These are phyloP conservation scores for Dinothrombium tinctorium DNA, from an alignment of 1,140 invertebrate genomes.

Conservation along the genomic window DNA sequence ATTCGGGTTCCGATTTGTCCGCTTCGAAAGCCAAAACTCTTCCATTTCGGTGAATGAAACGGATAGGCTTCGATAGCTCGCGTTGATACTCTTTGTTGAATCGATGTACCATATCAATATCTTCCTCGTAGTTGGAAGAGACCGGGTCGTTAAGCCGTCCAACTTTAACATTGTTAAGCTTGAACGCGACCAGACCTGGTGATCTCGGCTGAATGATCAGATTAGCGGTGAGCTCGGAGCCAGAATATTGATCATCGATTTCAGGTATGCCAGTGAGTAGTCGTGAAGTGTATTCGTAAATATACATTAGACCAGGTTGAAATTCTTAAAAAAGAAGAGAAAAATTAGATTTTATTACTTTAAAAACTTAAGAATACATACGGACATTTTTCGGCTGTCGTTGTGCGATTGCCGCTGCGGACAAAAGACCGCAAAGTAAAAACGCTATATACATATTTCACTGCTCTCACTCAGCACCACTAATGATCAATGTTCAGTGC, in stretches of 20 bases:
- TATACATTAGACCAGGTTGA: slow-evolving; percentile 11
- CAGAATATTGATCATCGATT: slow-evolving; percentile 13
- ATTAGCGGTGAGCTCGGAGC: slow-evolving; percentile 13
- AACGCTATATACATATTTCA: too few relatives aligned
- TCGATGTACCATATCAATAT: slow-evolving; percentile 4
- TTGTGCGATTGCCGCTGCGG: too few relatives aligned
- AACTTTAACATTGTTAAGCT: slow-evolving; percentile 7
- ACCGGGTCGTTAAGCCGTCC: slow-evolving; percentile 5
- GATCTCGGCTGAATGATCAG: slow-evolving; percentile 10
- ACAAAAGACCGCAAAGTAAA: too few relatives aligned
- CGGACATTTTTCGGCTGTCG: too few relatives aligned
- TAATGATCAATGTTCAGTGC: too few relatives aligned
- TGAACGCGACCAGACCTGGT: slow-evolving; percentile 2
- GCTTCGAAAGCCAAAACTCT: too few relatives aligned
- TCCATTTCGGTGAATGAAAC: too few relatives aligned
- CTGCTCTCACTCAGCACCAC: too few relatives aligned
- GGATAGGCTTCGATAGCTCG: slow-evolving; percentile 14
- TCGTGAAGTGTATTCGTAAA: slow-evolving; percentile 14
- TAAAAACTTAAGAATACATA: too few relatives aligned
- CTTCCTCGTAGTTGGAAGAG: background rate
- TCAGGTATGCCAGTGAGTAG: slow-evolving; percentile 14
- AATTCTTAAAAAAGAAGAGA: background rate
- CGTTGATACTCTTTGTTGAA: slow-evolving; percentile 3
- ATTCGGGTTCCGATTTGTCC: too few relatives aligned
- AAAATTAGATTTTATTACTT: background rate